phyloP scores from a whole-genome alignment of 2,113 vertebrate genomes.

The Pristiophorus japonicus region DNA sequence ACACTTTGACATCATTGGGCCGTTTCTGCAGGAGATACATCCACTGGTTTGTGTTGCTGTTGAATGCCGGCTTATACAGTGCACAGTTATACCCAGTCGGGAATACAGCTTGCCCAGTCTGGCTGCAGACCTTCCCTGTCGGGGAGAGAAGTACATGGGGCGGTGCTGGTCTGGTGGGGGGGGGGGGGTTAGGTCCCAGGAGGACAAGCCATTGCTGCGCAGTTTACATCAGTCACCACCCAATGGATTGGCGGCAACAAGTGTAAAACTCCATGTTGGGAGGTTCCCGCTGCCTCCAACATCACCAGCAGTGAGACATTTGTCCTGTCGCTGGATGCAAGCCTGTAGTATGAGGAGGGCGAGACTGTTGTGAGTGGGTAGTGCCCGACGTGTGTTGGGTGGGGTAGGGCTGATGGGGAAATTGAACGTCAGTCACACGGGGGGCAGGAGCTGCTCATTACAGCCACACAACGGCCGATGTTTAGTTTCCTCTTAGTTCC shows the following conservation, averaged over 20 bases:
- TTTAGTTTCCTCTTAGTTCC: too few relatives aligned
- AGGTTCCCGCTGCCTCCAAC: background rate
- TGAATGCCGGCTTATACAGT: background rate
- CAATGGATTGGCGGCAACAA: background rate
- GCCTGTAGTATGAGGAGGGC: background rate
- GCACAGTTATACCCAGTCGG: background rate
- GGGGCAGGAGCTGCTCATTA: too few relatives aligned
- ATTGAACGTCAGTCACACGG: too few relatives aligned
- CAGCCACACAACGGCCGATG: too few relatives aligned
- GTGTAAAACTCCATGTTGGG: background rate
- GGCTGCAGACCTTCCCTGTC: background rate
- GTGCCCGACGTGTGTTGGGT: too few relatives aligned
- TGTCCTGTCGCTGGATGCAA: background rate
- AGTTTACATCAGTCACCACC: background rate
- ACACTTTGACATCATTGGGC: background rate
- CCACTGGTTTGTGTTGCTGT: background rate
- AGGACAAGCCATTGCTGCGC: background rate
- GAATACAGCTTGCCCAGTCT: too few relatives aligned
- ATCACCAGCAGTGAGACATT: background rate
- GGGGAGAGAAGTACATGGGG: background rate
- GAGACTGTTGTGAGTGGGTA: too few relatives aligned
- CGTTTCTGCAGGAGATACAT: background rate
- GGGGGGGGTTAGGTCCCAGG: background rate
- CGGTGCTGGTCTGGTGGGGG: background rate
- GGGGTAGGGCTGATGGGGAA: background rate